Base-by-base conservation (phyloP, 2,888 invertebrate species). In the Synergus itoensis region DNA sequence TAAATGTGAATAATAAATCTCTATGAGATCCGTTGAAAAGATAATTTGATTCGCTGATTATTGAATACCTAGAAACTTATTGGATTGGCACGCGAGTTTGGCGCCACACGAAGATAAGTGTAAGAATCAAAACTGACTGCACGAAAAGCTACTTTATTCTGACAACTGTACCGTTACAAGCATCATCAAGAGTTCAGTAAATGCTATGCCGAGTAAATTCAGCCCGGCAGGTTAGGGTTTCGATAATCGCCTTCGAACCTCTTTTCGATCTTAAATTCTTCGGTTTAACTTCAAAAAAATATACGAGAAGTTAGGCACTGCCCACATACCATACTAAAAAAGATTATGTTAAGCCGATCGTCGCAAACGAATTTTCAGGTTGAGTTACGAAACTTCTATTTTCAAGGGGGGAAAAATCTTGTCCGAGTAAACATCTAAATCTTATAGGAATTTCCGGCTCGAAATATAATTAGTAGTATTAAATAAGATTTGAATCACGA, bases 191-290 rank as follows among this genome's bases (percentile, higher is more conserved):
- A 69, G 28, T 45, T 45, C 9, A 16, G 45, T 69, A 69, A 48
- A 53, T 73, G 9, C 53, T 21, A 21, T 60, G 60, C 21, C 21
- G 60, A 60, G 60, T 60, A 60, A 60, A 60, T 60, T 73, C 28
- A 48, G 14, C 21, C 14, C 11, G 21, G 18, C 18, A 21, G 43
- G 8, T 21, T 21, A 21, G 12, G 43, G 43, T 67, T 67, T 43
- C 21, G 21, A 5, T 67, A 67, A 67, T 45, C 43, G 48, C 28
- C 36, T 73, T 53, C 28, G 48, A 73, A 53, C 8, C 48, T 73
- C 53, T 28, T 53, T 53, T n/a, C 73, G 48, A 45, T 53, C 48
- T 73, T 53, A 73, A 73, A 73, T 73, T 73, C 73, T 73, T 28
- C n/a, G 53, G 53, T 36, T 73, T 53, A 36, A 11, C n/a, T 65